Conservation (phyloP, 2,797 vertebrate species). For the Rhinella marina region DNA sequence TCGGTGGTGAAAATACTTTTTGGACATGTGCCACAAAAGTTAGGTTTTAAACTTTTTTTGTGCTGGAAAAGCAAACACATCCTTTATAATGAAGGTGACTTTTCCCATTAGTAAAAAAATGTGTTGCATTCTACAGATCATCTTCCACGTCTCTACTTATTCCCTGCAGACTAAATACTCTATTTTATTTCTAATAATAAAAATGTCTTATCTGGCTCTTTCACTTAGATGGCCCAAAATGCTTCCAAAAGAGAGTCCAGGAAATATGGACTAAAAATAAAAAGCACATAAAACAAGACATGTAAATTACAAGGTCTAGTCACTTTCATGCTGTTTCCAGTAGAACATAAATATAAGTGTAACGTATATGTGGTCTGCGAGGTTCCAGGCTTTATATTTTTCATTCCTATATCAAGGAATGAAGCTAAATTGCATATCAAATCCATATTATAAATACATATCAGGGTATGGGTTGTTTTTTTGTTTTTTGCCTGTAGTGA, state of each 20-base stretch:
- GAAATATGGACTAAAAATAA: slow-evolving; percentile 50
- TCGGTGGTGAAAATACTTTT: background rate
- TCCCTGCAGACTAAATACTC: slow-evolving; percentile 4
- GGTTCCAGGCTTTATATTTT: slow-evolving; percentile 43
- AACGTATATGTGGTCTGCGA: slow-evolving; percentile 47
- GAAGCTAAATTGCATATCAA: background rate
- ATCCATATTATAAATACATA: slow-evolving; percentile 16
- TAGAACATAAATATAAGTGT: slow-evolving; percentile 37
- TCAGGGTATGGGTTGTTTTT: background rate
- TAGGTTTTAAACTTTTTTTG: background rate
- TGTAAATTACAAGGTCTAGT: slow-evolving; percentile 49
- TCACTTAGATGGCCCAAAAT: slow-evolving; percentile 24
- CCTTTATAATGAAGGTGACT: background rate
- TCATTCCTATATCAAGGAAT: slow-evolving; percentile 33
- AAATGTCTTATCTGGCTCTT: slow-evolving; percentile 34
- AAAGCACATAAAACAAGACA: slow-evolving; percentile 41
- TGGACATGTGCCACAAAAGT: background rate
- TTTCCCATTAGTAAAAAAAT: slow-evolving; percentile 13
- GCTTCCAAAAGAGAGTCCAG: slow-evolving; percentile 37
- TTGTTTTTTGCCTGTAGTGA: background rate
- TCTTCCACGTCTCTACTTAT: background rate
- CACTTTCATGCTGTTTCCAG: slow-evolving; percentile 30
- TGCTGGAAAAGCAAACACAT: background rate
- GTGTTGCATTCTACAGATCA: slow-evolving; percentile 29
- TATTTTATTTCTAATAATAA: slow-evolving; percentile 52